Evolutionary conservation across 2,113 vertebrate species (phyloP), one percentile per base, ranked within the genome.

Genomic region (Sylvilagus bachmani): DNA sequence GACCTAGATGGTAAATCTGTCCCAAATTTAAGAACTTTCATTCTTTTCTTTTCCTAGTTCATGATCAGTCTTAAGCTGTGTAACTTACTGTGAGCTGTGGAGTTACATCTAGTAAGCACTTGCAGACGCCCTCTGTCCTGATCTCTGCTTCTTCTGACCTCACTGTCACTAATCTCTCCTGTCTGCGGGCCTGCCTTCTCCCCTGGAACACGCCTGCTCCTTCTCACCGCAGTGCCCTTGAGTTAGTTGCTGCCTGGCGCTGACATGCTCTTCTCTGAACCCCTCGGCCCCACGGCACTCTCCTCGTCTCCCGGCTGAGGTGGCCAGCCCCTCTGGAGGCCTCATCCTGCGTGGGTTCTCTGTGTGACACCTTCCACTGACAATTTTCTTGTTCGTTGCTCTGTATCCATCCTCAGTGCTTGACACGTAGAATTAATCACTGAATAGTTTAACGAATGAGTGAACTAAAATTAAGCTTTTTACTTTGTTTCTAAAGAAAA

Each of bases 51-150:
- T 36, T 14, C 6, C 83, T 95, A 66, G 38, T 87, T 96, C 71
- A 24, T 97, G 94, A 81, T 96, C 61, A 97, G 29, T 77, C 22
- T 93, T 96, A 94, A 79, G 62, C 69, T 96, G 62, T 95, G 29
- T 95, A 78, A 90, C 13, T 96, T 90, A 93, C 85, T 95, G 89
- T 97, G 89, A 84, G 70, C 29, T 84, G 31, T 88, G 55, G 44
- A 91, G 69, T 96, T 96, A 87, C 81, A 94, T 90, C 93, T 87
- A 96, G 77, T 93, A 94, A 93, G 77, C 90, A 78, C 67, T 95
- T 89, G 62, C 6, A 93, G 51, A 91, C 79, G 69, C 29, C 36
- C 61, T 93, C 0, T 92, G 67, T 87, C 73, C 86, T 96, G 38
- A 91, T 73, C 87, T 73, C 61, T 95, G 21, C 73, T 36, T 79